Percentiles rank a stretch among this genome's conserved stretches.
phyloP scores from a whole-genome alignment of 2,113 vertebrate species.

The Tympanuchus pallidicinctus region DNA sequence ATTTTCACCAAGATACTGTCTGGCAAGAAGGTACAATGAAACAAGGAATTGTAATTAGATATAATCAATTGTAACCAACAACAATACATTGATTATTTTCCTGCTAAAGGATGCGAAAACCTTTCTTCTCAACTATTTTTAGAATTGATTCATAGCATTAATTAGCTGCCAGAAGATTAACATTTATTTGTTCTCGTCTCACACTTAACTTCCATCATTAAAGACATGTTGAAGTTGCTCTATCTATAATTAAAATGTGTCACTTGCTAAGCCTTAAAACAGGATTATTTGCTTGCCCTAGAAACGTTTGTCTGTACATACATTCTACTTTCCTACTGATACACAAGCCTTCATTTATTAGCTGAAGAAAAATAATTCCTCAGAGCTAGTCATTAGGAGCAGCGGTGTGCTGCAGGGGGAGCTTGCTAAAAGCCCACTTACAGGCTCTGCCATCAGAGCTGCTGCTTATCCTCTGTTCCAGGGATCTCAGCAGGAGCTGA shows the following conservation, averaged over 20 bases:
- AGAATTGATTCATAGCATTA: slow-evolving; percentile 69
- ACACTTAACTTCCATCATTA: slow-evolving; percentile 51
- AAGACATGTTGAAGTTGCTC: slow-evolving; percentile 40
- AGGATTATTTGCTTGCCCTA: slow-evolving; percentile 63
- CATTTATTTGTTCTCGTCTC: slow-evolving; percentile 67
- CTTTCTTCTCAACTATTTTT: slow-evolving; percentile 64
- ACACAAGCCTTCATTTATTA: slow-evolving; percentile 60
- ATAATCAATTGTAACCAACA: slow-evolving; percentile 5
- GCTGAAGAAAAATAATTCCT: neutral
- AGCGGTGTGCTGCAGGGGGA: neutral
- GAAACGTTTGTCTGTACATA: slow-evolving; percentile 43
- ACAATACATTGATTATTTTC: neutral
- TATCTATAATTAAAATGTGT: slow-evolving; percentile 61
- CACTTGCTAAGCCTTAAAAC: slow-evolving; percentile 60
- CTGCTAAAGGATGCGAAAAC: slow-evolving; percentile 36
- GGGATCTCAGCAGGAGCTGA: neutral
- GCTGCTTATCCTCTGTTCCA: neutral
- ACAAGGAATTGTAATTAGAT: slow-evolving; percentile 27
- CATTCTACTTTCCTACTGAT: slow-evolving; percentile 60
- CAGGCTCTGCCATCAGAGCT: neutral
- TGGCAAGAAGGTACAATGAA: slow-evolving; percentile 2
- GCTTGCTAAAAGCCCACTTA: neutral
- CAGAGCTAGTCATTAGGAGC: slow-evolving; percentile 19
- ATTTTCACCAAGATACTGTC: neutral
- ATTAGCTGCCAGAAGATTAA: slow-evolving; percentile 69